Evolutionary conservation across 2,888 invertebrate genomes (phyloP).

Genomic region (Halictus ligatus): DNA sequence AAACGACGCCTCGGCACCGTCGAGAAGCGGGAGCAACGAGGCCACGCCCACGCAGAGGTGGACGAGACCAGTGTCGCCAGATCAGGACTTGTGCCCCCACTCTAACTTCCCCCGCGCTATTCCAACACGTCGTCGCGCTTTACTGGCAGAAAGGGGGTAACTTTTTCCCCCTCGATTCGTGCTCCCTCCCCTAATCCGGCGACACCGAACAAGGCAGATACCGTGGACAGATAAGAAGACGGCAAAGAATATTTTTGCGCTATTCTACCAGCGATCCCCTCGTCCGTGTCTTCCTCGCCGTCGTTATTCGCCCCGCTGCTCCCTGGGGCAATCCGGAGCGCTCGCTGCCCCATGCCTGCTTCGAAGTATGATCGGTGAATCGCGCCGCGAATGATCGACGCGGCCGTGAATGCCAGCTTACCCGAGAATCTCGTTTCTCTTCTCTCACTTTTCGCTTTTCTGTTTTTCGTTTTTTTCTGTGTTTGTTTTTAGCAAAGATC

Average conservation of each 20-base stretch:
- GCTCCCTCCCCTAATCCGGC: too few species aligned
- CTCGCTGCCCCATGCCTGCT: neutral
- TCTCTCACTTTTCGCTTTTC: conserved; percentile 10
- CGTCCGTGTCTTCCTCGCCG: neutral
- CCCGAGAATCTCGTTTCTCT: conserved; percentile 35
- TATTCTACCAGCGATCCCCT: conserved; percentile 7
- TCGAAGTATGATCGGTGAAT: neutral
- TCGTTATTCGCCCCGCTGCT: neutral
- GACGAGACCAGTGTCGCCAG: too few species aligned
- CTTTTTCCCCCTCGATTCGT: too few species aligned
- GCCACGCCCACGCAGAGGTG: neutral
- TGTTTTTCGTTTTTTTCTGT: neutral
- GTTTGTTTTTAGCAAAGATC: conserved; percentile 59
- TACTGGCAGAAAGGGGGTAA: too few species aligned
- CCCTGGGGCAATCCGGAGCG: neutral
- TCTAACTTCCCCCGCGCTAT: too few species aligned
- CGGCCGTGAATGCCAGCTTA: conserved; percentile 15
- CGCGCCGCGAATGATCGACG: neutral
- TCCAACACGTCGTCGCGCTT: too few species aligned
- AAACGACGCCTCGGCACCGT: neutral
- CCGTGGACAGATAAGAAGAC: neutral
- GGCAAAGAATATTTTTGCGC: neutral
- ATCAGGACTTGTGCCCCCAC: too few species aligned
- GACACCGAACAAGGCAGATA: neutral
- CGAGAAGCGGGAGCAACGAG: neutral